Evolutionary conservation across 2,888 invertebrate genomes (phyloP).

Genomic region (Microctonus hyperodae): DNA sequence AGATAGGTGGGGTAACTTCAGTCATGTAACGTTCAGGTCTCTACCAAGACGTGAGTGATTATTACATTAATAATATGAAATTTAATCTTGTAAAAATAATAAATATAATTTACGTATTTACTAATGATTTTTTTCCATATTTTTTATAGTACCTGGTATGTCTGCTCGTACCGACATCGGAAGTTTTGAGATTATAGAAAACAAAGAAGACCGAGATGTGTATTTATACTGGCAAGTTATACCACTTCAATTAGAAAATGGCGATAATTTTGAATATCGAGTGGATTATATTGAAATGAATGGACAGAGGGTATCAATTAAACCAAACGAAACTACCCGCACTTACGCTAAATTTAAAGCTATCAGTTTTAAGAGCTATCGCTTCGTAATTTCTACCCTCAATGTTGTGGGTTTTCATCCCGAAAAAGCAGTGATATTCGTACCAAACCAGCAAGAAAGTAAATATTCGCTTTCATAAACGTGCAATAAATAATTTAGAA

Average conservation of each 20-base stretch:
- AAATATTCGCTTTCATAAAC: constrained; percentile 47
- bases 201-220: constrained; percentile 67
- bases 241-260: constrained; percentile 74
- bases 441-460: constrained; percentile 69
- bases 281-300: constrained; percentile 65
- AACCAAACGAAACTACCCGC: constrained; percentile 67
- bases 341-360: constrained; percentile 70
- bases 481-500: neutral
- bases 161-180: constrained; percentile 78
- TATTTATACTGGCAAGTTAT: constrained; percentile 84
- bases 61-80: neutral
- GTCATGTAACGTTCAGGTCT: constrained; percentile 70
- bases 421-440: constrained; percentile 67
- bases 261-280: constrained; percentile 76
- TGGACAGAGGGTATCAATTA: constrained; percentile 60
- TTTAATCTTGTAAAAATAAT: neutral
- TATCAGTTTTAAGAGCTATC: constrained; percentile 63
- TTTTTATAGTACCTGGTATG: constrained; percentile 67
- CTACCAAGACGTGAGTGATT: constrained; percentile 53
- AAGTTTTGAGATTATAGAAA: constrained; percentile 71
- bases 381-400: constrained; percentile 69
- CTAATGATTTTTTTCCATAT: neutral
- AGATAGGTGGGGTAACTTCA: constrained; percentile 75
- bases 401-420: constrained; percentile 70
- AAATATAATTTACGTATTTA: neutral